These are phyloP conservation scores for Ceratosolen fusciceps DNA, from an alignment of 1,140 invertebrate species.

Conservation along the genomic window DNA sequence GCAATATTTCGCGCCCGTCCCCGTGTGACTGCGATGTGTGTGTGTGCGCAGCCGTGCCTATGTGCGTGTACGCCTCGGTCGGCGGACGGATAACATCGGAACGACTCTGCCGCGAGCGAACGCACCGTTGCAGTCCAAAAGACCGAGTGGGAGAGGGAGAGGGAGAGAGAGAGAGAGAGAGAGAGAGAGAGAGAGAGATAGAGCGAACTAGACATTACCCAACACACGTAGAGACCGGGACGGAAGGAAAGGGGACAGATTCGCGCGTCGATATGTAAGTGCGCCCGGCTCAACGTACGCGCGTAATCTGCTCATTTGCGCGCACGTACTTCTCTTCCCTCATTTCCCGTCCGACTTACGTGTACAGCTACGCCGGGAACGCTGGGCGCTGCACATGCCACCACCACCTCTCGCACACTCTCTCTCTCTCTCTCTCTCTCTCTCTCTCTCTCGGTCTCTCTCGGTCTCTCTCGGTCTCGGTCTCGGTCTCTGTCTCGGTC, in stretches of 20 bases:
- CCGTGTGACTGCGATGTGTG: too few relatives aligned
- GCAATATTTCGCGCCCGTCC: constrained; percentile 32
- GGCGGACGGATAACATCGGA: constrained; percentile 45
- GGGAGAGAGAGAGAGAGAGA: neutral
- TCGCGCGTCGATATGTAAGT: constrained; percentile 21
- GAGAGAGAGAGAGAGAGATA: constrained; percentile 17
- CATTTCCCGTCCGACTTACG: constrained; percentile 30
- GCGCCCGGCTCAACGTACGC: constrained; percentile 8
- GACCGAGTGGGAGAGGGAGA: neutral
- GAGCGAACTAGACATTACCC: neutral
- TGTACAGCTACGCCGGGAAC: neutral
- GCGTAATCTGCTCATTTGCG: constrained; percentile 48
- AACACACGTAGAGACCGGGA: neutral
- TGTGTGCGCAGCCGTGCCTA: too few relatives aligned
- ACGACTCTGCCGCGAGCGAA: constrained; percentile 6
- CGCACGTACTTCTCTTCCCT: constrained; percentile 35
- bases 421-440: too few relatives aligned
- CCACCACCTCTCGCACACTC: too few relatives aligned
- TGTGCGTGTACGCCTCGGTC: constrained; percentile 41
- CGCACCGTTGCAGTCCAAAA: neutral
- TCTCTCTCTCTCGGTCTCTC: too few relatives aligned
- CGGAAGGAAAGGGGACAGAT: neutral
- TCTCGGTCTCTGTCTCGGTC: too few relatives aligned
- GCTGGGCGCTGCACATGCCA: neutral
- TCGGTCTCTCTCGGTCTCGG: too few relatives aligned